Conservation (phyloP, 2,797 vertebrate genomes). For the Vipera ursinii region DNA sequence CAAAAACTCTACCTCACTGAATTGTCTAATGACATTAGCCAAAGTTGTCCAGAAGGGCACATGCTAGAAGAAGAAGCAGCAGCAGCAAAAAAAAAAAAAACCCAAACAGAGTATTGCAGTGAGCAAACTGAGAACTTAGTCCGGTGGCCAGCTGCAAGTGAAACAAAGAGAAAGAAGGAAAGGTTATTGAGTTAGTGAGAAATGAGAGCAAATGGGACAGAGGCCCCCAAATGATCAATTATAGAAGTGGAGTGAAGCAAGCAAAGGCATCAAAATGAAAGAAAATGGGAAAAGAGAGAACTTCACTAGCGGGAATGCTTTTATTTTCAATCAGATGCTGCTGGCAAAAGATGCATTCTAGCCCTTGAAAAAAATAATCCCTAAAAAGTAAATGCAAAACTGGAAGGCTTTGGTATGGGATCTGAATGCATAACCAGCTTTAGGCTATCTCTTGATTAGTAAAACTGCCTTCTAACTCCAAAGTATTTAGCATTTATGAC, state of each 20-base stretch:
- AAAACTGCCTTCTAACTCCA: background rate
- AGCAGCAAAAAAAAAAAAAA: background rate
- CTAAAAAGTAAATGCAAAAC: slow-evolving; percentile 1
- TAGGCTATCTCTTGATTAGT: background rate
- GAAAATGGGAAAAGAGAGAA: slow-evolving; percentile 1
- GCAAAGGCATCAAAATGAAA: background rate
- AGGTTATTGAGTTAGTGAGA: background rate
- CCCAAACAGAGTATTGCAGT: background rate
- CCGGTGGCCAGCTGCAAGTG: background rate
- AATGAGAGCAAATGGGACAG: background rate
- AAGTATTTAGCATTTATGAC: background rate
- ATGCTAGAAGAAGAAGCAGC: background rate
- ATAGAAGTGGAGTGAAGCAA: background rate
- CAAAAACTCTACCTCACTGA: background rate
- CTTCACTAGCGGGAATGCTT: background rate
- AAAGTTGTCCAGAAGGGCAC: background rate
- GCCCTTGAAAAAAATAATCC: background rate
- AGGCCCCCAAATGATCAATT: slow-evolving; percentile 1
- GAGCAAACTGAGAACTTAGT: background rate
- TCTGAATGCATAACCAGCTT: background rate
- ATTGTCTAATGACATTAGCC: background rate
- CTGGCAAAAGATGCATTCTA: background rate
- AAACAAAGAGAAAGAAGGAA: background rate
- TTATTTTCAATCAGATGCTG: slow-evolving; percentile 7
- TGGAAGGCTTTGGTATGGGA: background rate